A percentile compares a stretch with the other conserved stretches of the same genome.
These are phyloP conservation scores for Darevskia nairensis DNA, from an alignment of 2,797 vertebrate genomes.

Conservation along the genomic window DNA sequence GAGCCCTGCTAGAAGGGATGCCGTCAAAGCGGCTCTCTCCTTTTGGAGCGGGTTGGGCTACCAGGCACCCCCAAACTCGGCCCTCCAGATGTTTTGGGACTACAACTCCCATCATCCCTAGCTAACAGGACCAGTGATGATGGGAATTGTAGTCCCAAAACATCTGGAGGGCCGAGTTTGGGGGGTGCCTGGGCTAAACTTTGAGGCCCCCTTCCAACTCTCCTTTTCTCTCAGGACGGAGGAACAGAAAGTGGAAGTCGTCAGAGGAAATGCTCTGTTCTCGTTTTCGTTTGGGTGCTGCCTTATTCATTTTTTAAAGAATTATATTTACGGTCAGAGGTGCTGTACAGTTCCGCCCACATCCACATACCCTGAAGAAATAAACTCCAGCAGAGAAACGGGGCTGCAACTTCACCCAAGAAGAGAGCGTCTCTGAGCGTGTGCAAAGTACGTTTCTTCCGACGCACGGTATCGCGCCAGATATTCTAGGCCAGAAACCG, in stretches of 20 bases:
- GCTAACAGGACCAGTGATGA: too few relatives aligned
- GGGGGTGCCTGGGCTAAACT: neutral
- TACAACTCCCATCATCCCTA: too few relatives aligned
- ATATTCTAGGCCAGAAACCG: neutral
- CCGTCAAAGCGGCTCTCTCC: neutral
- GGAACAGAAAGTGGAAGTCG: neutral
- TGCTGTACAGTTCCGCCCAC: too few relatives aligned
- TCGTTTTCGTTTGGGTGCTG: neutral
- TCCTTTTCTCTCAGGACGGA: neutral
- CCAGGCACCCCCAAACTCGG: too few relatives aligned
- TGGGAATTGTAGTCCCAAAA: too few relatives aligned
- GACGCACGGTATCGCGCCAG: neutral
- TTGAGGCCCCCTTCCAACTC: too few relatives aligned
- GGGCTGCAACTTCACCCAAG: neutral
- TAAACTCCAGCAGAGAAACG: neutral
- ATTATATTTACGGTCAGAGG: too few relatives aligned
- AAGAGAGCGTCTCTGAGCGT: neutral
- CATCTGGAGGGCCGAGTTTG: too few relatives aligned
- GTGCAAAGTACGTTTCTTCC: neutral
- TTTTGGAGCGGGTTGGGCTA: neutral
- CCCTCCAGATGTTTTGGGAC: too few relatives aligned
- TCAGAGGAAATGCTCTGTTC: too few relatives aligned
- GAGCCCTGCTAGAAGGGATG: neutral
- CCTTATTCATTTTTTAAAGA: neutral
- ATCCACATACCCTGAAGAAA: neutral